Percentiles rank a stretch among this genome's conserved stretches.
Conservation (phyloP, 1,140 invertebrate species). For the Diorhabda carinulata region DNA sequence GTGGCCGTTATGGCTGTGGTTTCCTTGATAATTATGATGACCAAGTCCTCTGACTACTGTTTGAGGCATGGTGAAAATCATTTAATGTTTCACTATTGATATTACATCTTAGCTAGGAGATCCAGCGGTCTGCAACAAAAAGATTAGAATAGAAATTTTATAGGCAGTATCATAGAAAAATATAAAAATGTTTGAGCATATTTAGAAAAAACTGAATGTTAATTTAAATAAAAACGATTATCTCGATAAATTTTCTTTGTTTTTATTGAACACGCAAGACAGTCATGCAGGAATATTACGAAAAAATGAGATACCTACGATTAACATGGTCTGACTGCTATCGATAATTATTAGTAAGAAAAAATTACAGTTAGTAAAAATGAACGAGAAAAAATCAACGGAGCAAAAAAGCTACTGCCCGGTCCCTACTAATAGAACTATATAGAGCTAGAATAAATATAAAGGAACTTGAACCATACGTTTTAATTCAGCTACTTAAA, state of each 20-base stretch:
- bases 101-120: too few species aligned
- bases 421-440: not conserved
- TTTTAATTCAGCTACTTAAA: too few species aligned
- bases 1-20: not conserved
- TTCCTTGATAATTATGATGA: not conserved
- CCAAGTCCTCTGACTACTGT: not conserved
- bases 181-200: too few species aligned
- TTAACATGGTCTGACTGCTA: slow-evolving; percentile 10
- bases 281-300: slow-evolving; percentile 8
- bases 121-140: too few species aligned
- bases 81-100: not conserved
- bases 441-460: not conserved
- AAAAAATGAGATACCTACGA: slow-evolving; percentile 6
- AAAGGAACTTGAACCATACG: not conserved
- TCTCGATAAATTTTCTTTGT: not conserved
- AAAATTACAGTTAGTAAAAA: slow-evolving; percentile 17
- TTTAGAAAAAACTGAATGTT: too few species aligned
- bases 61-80: slow-evolving; percentile 1
- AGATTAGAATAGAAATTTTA: too few species aligned
- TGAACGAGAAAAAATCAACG: slow-evolving; percentile 16
- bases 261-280: slow-evolving; percentile 7
- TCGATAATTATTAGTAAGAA: slow-evolving; percentile 11
- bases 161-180: too few species aligned
- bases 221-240: too few species aligned
- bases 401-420: slow-evolving; percentile 10